Evolutionary conservation across 2,888 invertebrate genomes (phyloP).

Genomic region (Ischnura elegans): DNA sequence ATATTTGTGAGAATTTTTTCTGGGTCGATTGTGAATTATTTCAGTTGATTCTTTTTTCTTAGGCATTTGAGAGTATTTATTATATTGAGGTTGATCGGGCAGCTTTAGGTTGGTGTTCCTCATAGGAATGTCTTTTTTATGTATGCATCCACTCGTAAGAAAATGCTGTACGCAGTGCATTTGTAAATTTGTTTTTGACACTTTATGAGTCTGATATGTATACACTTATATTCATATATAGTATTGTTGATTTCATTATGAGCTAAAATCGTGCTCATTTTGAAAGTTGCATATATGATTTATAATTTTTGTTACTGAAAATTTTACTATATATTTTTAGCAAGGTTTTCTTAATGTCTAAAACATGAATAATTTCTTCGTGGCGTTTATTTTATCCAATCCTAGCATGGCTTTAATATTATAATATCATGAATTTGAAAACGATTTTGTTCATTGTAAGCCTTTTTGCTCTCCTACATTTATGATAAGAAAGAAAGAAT

Average conservation of each 20-base stretch:
- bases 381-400: not conserved
- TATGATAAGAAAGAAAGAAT: not conserved
- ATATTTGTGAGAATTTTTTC: not conserved
- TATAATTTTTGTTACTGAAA: slow-evolving; percentile 36
- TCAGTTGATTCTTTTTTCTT: not conserved
- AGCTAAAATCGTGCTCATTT: slow-evolving; percentile 67
- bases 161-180: not conserved
- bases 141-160: not conserved
- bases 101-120: not conserved
- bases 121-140: not conserved
- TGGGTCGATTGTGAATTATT: not conserved
- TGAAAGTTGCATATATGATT: slow-evolving; percentile 67
- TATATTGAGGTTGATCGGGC: not conserved
- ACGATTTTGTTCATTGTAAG: not conserved
- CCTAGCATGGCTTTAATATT: not conserved
- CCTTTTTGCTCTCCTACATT: not conserved
- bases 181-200: not conserved
- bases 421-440: not conserved
- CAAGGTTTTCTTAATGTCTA: slow-evolving; percentile 70
- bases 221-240: not conserved
- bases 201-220: not conserved
- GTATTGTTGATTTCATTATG: slow-evolving; percentile 29
- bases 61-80: not conserved
- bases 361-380: not conserved
- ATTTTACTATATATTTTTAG: slow-evolving; percentile 58